These are phyloP conservation scores for Oophaga pumilio DNA, from an alignment of 2,113 vertebrate species.

Conservation along the genomic window DNA sequence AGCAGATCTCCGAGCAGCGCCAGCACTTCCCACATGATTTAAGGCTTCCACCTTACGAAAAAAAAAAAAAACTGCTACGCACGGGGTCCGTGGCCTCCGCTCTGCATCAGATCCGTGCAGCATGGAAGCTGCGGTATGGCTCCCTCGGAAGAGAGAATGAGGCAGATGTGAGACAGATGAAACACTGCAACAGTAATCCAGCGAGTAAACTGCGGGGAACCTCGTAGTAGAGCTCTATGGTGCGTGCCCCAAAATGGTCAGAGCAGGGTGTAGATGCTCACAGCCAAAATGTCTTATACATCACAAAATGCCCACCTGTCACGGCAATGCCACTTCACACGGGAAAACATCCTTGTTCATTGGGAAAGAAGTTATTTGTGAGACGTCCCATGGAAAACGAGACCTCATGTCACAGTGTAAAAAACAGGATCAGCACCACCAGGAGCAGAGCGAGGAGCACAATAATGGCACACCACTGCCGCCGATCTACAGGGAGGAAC, in stretches of 20 bases:
- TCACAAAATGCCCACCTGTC: conserved; percentile 35
- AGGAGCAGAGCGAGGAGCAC: conserved; percentile 84
- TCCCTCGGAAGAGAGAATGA: neutral
- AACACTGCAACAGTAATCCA: conserved; percentile 46
- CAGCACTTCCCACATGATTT: neutral
- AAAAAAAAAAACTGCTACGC: neutral
- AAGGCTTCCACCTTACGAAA: neutral
- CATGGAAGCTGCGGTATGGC: neutral
- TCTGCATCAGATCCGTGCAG: neutral
- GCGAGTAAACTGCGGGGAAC: neutral
- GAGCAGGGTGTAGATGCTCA: neutral
- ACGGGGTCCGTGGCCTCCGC: neutral
- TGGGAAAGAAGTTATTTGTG: neutral
- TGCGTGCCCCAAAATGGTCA: neutral
- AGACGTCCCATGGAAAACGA: conserved; percentile 28
- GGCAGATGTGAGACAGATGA: conserved; percentile 30
- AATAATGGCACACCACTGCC: conserved; percentile 96
- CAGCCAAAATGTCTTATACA: conserved; percentile 14
- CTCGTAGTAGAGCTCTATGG: neutral
- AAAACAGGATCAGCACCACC: conserved; percentile 87
- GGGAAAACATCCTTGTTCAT: conserved; percentile 1
- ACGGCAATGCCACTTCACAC: conserved; percentile 44
- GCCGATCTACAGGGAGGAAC: conserved; percentile 81
- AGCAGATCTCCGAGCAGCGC: neutral
- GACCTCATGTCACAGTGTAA: conserved; percentile 79